Evolutionary conservation across 1,140 invertebrate genomes (phyloP).

Genomic region (Venturia canescens): DNA sequence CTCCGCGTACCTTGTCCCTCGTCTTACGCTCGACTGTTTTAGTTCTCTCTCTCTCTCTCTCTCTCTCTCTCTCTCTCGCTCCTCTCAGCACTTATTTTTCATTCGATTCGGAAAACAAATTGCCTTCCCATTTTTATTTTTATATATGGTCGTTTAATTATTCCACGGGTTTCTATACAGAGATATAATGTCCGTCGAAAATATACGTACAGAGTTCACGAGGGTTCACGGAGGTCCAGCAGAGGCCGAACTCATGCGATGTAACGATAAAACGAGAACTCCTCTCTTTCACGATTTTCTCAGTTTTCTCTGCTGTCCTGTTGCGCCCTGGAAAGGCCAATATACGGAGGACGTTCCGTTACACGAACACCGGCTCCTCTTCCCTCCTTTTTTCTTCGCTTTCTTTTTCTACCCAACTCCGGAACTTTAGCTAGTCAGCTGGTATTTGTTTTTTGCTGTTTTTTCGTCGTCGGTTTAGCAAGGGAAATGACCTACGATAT

Average conservation of each 20-base stretch:
- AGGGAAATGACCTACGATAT: slow-evolving; percentile 75
- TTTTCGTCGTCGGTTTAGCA: slow-evolving; percentile 67
- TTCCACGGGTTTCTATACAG: slow-evolving; percentile 19
- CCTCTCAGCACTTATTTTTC: slow-evolving; percentile 8
- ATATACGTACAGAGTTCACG: background rate
- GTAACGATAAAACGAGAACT: slow-evolving; percentile 49
- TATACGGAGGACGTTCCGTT: slow-evolving; percentile 57
- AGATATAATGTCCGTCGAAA: background rate
- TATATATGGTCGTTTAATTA: slow-evolving; percentile 33
- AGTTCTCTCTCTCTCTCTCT: background rate
- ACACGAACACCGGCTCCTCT: slow-evolving; percentile 34
- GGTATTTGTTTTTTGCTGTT: slow-evolving; percentile 65
- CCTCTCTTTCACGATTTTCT: slow-evolving; percentile 53
- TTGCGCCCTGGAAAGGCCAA: slow-evolving; percentile 51
- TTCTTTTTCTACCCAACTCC: slow-evolving; percentile 45
- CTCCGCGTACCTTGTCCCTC: background rate
- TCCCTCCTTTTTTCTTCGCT: slow-evolving; percentile 14
- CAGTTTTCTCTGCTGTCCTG: slow-evolving; percentile 56
- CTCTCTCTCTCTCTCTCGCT: background rate
- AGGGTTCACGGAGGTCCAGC: background rate
- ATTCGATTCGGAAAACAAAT: slow-evolving; percentile 41
- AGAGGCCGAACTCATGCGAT: slow-evolving; percentile 6
- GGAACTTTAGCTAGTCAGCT: slow-evolving; percentile 47
- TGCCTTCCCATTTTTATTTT: slow-evolving; percentile 49
- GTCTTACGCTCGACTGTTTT: no score